phyloP scores from a whole-genome alignment of 2,888 invertebrate genomes.

The Seira musarum region DNA sequence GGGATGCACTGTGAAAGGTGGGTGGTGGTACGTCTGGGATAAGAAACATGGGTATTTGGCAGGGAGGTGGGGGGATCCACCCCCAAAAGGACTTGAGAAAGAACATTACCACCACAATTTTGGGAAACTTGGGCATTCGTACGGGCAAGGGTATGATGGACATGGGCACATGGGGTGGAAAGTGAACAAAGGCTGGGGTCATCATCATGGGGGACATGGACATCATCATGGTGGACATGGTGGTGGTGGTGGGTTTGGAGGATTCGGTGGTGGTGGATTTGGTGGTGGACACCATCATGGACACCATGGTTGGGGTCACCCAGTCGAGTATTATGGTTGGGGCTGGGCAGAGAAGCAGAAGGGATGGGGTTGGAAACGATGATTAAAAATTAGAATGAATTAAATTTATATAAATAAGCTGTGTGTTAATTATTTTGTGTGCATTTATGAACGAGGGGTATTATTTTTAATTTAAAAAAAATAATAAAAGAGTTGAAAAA shows the following conservation, averaged over 20 bases:
- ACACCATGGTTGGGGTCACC: conserved; percentile 3
- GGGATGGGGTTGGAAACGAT: too few species aligned
- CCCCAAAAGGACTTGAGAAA: conserved; percentile 24
- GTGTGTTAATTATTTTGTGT: too few species aligned
- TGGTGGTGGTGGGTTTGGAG: conserved; percentile 5
- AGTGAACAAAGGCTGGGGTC: not conserved
- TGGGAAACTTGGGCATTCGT: conserved; percentile 7
- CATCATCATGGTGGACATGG: not conserved
- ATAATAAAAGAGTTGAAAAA: too few species aligned
- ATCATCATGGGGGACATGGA: not conserved
- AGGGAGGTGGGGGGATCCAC: conserved; percentile 28
- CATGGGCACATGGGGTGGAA: conserved; percentile 29
- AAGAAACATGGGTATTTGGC: conserved; percentile 32
- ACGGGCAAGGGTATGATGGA: conserved; percentile 27
- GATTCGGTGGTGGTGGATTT: conserved; percentile 4
- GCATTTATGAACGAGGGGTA: too few species aligned
- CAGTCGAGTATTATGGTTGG: conserved; percentile 15
- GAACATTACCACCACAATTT: conserved; percentile 30
- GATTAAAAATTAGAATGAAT: too few species aligned
- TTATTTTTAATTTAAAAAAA: too few species aligned
- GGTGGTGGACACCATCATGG: not conserved
- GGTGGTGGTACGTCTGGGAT: conserved; percentile 37
- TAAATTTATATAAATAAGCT: too few species aligned
- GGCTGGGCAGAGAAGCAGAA: conserved; percentile 27
- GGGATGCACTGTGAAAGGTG: conserved; percentile 25